Evolutionary conservation across 2,888 invertebrate genomes (phyloP).

Genomic region (Bruchidius siliquastri): DNA sequence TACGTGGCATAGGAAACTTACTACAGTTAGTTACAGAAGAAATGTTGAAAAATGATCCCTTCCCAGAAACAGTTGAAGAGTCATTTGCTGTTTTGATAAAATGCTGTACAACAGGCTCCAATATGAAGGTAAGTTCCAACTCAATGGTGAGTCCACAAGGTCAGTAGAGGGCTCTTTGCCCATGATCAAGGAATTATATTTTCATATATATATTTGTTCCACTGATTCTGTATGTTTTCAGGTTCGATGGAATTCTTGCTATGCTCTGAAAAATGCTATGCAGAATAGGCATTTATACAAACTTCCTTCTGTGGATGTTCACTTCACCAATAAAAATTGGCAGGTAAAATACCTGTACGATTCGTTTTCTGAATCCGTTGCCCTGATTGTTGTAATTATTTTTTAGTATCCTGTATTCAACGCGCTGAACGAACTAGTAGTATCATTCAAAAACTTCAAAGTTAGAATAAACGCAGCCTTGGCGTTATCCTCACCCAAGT

Average conservation of each 20-base stretch:
- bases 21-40: slow-evolving; percentile 59
- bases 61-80: slow-evolving; percentile 53
- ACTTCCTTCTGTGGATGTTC: slow-evolving; percentile 19
- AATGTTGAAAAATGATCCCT: slow-evolving; percentile 49
- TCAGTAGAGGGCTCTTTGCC: no score
- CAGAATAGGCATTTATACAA: slow-evolving; percentile 56
- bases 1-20: slow-evolving; percentile 77
- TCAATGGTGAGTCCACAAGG: no score
- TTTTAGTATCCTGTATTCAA: slow-evolving; percentile 56
- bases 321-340: slow-evolving; percentile 42
- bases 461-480: slow-evolving; percentile 83
- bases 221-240: no score
- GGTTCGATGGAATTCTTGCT: slow-evolving; percentile 88
- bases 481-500: slow-evolving; percentile 62
- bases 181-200: no score
- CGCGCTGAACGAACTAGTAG: slow-evolving; percentile 61
- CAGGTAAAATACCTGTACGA: slow-evolving; percentile 39
- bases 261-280: slow-evolving; percentile 77
- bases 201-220: no score
- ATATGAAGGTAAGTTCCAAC: slow-evolving; percentile 80
- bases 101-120: slow-evolving; percentile 63
- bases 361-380: not conserved
- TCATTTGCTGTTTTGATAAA: slow-evolving; percentile 65
- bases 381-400: not conserved
- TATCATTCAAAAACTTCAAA: slow-evolving; percentile 78